phyloP scores from a whole-genome alignment of 1,140 invertebrate species.

The Ips typographus region DNA sequence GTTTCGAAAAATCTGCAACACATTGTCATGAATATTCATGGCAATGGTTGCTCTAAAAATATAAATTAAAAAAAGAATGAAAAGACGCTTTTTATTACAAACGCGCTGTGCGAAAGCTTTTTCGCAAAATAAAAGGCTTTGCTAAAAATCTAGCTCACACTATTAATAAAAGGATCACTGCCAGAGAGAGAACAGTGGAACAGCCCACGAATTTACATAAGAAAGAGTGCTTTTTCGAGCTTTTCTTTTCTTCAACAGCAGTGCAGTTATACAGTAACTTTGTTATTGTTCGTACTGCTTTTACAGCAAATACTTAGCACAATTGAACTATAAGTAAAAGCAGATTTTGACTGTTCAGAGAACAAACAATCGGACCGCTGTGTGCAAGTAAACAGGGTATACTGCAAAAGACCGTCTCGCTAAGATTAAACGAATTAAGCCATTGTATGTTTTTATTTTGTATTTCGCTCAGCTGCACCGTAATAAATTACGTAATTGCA shows the following conservation, averaged over 20 bases:
- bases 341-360: no score
- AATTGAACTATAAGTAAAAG: no score
- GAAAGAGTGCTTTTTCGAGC: not conserved
- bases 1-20: constrained; percentile 12
- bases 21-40: constrained; percentile 19
- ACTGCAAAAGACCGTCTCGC: constrained; percentile 9
- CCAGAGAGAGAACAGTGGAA: constrained; percentile 5
- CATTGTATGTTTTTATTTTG: constrained; percentile 10
- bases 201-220: not conserved
- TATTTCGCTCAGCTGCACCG: not conserved
- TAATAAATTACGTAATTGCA: constrained; percentile 12
- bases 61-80: constrained; percentile 3
- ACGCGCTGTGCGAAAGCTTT: not conserved
- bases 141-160: constrained; percentile 16
- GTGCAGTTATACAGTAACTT: not conserved
- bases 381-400: not conserved
- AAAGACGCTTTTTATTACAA: not conserved
- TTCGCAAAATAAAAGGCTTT: constrained; percentile 3
- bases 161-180: constrained; percentile 12
- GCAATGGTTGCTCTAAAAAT: constrained; percentile 11
- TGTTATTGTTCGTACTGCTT: not conserved
- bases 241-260: not conserved
- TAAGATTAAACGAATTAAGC: constrained; percentile 9
- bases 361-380: not conserved
- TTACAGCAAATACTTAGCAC: no score